A percentile compares a stretch with the other conserved stretches of the same genome.
Evolutionary conservation across 2,113 vertebrate species (phyloP).

Genomic region (Ariopsis seemanni): DNA sequence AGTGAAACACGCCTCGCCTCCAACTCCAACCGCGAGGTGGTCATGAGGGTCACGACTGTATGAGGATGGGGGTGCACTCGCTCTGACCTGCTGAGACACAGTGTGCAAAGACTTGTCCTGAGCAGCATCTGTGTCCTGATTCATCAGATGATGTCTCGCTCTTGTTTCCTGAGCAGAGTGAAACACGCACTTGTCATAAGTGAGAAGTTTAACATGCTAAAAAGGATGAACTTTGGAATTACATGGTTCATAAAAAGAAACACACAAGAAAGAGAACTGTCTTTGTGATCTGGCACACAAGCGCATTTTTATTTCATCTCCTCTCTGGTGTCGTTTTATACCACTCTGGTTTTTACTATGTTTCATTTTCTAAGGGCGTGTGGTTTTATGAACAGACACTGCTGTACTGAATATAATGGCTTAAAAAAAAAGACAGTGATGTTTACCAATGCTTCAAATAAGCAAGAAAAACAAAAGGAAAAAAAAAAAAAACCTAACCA

Average conservation of each 20-base stretch:
- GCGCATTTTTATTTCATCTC: slow-evolving; percentile 51
- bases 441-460: neutral
- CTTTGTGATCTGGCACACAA: slow-evolving; percentile 38
- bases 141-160: slow-evolving; percentile 11
- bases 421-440: neutral
- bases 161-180: neutral
- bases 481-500: slow-evolving; percentile 20
- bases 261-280: slow-evolving; percentile 1
- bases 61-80: slow-evolving; percentile 62
- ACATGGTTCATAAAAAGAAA: slow-evolving; percentile 26
- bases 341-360: slow-evolving; percentile 49
- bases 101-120: neutral
- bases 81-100: neutral
- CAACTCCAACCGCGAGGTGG: slow-evolving; percentile 84
- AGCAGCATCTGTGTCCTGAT: slow-evolving; percentile 3
- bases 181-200: slow-evolving; percentile 15
- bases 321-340: slow-evolving; percentile 55
- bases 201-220: neutral
- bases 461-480: neutral
- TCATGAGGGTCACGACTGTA: slow-evolving; percentile 94
- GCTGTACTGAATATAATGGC: slow-evolving; percentile 39
- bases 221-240: slow-evolving; percentile 21
- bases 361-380: slow-evolving; percentile 53
- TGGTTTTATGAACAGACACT: slow-evolving; percentile 36
- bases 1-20: slow-evolving; percentile 80